Evolutionary conservation across 2,113 vertebrate species (phyloP).

Genomic region (Vombatus ursinus): DNA sequence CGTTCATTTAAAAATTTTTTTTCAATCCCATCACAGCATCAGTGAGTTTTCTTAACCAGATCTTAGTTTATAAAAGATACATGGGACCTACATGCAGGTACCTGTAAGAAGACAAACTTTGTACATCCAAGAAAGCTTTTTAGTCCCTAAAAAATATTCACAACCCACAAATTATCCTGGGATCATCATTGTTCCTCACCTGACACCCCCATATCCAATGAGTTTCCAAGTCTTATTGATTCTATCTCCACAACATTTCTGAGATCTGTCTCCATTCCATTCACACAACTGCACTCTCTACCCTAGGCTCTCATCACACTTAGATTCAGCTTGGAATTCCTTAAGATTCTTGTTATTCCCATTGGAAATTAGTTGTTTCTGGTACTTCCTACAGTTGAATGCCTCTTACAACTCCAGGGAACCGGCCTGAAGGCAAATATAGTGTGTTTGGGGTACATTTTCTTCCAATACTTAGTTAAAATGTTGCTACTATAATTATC

Average conservation of each 20-base stretch:
- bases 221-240: neutral
- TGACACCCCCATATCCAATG: neutral
- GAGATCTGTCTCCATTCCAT: neutral
- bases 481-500: conserved; percentile 59
- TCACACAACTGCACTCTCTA: neutral
- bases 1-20: neutral
- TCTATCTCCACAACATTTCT: neutral
- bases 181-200: neutral
- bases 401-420: conserved; percentile 13
- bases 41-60: neutral
- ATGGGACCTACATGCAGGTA: neutral
- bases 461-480: conserved; percentile 67
- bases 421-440: conserved; percentile 40
- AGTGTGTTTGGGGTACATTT: conserved; percentile 68
- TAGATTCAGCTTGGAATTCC: neutral
- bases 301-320: neutral
- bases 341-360: conserved; percentile 45
- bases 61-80: neutral
- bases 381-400: conserved; percentile 22
- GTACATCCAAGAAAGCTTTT: neutral
- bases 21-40: neutral
- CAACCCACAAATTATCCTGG: neutral
- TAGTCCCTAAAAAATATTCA: neutral
- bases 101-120: neutral
- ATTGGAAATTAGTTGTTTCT: conserved; percentile 52